Percentiles rank a stretch among this genome's conserved stretches.
phyloP scores from a whole-genome alignment of 2,888 invertebrate species.

The Argyra leucocephala region DNA sequence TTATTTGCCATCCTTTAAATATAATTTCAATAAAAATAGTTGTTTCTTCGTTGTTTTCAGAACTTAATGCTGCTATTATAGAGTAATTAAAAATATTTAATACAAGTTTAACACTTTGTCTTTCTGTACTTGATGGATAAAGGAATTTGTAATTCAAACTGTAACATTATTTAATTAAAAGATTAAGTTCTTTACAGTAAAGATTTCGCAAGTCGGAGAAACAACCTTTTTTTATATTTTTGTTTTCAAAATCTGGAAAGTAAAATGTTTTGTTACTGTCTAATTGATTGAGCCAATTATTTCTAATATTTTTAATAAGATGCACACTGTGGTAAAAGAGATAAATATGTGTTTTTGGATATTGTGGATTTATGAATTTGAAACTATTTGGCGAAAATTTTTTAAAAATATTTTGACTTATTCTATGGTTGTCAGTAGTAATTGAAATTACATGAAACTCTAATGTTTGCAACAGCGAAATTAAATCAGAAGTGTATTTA shows the following conservation, averaged over 20 bases:
- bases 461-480: background rate
- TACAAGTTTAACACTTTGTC: background rate
- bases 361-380: background rate
- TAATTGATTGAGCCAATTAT: constrained; percentile 2
- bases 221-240: background rate
- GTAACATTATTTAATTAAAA: background rate
- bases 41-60: background rate
- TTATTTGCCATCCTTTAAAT: background rate
- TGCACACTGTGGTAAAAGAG: background rate
- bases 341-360: background rate
- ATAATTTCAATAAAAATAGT: background rate
- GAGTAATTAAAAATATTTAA: background rate
- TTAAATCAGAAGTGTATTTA: background rate
- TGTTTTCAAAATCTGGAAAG: background rate
- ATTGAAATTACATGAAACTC: background rate
- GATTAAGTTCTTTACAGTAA: background rate
- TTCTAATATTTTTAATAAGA: constrained; percentile 8
- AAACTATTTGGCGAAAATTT: background rate
- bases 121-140: background rate
- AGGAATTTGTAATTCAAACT: background rate
- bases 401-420: background rate
- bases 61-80: background rate
- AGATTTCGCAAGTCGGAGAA: background rate
- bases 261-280: background rate
- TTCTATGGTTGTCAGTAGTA: background rate